A percentile compares a stretch with the other conserved stretches of the same genome.
phyloP scores from a whole-genome alignment of 2,113 vertebrate species.

The Oryzias woworae region DNA sequence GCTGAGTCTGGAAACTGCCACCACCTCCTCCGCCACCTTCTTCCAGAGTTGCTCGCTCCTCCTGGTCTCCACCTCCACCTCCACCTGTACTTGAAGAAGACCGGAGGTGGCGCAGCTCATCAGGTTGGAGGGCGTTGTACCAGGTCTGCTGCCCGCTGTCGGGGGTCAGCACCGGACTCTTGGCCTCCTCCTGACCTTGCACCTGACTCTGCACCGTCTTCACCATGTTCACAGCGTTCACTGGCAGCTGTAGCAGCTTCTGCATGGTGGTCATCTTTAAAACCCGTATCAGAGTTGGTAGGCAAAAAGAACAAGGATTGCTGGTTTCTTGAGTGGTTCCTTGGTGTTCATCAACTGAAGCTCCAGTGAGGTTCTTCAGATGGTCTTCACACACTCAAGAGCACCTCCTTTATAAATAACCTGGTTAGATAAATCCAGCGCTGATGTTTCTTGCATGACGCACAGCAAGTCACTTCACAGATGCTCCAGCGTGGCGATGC shows the following conservation, averaged over 20 bases:
- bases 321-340: constrained; percentile 6
- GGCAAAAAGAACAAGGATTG: not conserved
- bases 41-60: constrained; percentile 59
- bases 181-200: constrained; percentile 79
- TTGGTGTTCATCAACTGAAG: constrained; percentile 7
- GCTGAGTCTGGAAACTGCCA: constrained; percentile 74
- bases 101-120: constrained; percentile 85
- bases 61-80: constrained; percentile 47
- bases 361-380: constrained; percentile 6
- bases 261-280: constrained; percentile 81
- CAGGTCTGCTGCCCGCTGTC: constrained; percentile 80
- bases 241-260: constrained; percentile 86
- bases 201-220: constrained; percentile 75
- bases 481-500: constrained; percentile 11
- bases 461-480: constrained; percentile 15
- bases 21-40: constrained; percentile 67
- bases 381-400: constrained; percentile 15
- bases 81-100: constrained; percentile 44
- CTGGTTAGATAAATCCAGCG: constrained; percentile 13
- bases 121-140: constrained; percentile 87
- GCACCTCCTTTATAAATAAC: constrained; percentile 1
- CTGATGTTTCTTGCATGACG: constrained; percentile 20
- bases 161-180: constrained; percentile 84
- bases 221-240: constrained; percentile 74
- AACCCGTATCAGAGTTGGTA: constrained; percentile 29